phyloP scores from a whole-genome alignment of 1,140 invertebrate species.

The Agraylea sexmaculata region DNA sequence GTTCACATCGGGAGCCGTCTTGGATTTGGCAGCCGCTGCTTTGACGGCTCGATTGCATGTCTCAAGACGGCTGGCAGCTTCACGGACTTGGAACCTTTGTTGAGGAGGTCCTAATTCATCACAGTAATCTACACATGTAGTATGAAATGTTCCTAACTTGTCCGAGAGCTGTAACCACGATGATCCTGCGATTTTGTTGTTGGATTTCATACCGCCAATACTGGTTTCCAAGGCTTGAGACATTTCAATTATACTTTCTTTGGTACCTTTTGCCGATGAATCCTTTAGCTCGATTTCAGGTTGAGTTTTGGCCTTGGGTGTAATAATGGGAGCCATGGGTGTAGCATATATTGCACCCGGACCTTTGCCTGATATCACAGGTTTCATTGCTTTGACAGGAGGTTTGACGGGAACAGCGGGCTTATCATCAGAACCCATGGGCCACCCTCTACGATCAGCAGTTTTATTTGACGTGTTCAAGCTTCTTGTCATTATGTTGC shows the following conservation, averaged over 20 bases:
- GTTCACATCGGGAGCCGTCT: constrained; percentile 25
- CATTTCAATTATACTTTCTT: constrained; percentile 58
- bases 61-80: constrained; percentile 71
- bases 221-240: constrained; percentile 54
- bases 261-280: too few species aligned
- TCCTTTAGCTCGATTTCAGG: constrained; percentile 31
- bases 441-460: constrained; percentile 42
- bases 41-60: constrained; percentile 50
- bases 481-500: constrained; percentile 26
- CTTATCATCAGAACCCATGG: constrained; percentile 47
- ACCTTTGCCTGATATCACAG: constrained; percentile 28
- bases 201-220: constrained; percentile 48
- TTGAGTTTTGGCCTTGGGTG: constrained; percentile 21
- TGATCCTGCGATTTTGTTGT: constrained; percentile 31
- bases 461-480: constrained; percentile 35
- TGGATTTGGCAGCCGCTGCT: constrained; percentile 24
- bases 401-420: constrained; percentile 61
- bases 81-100: constrained; percentile 78
- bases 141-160: constrained; percentile 66
- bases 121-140: constrained; percentile 59
- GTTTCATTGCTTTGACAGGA: constrained; percentile 42
- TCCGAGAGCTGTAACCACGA: constrained; percentile 74
- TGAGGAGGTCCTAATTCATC: constrained; percentile 66
- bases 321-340: constrained; percentile 35
- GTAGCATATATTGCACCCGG: constrained; percentile 39